Evolutionary conservation across 2,888 invertebrate species (phyloP).

Genomic region (Acanthopleura granulata): DNA sequence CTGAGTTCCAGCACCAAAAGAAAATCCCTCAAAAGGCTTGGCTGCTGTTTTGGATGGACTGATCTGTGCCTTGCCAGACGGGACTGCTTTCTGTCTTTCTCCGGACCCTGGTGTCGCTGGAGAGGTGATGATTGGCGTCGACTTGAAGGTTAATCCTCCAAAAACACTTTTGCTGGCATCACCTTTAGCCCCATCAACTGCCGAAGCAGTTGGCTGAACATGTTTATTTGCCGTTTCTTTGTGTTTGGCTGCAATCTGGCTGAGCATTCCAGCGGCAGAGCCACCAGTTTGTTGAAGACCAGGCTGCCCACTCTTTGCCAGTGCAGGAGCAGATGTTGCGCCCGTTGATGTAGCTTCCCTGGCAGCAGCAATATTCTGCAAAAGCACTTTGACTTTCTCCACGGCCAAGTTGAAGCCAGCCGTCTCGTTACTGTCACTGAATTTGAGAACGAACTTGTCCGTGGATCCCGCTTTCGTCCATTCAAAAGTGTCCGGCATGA

Average conservation of each 20-base stretch:
- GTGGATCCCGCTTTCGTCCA: not conserved
- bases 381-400: not conserved
- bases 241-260: constrained; percentile 34
- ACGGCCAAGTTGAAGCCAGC: constrained; percentile 23
- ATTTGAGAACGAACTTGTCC: not conserved
- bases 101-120: not conserved
- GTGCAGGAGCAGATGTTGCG: not conserved
- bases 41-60: constrained; percentile 37
- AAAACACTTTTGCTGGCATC: constrained; percentile 60
- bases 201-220: constrained; percentile 11
- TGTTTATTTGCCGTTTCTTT: constrained; percentile 23
- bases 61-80: constrained; percentile 2
- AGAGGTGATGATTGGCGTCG: not conserved
- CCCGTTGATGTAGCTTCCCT: constrained; percentile 20
- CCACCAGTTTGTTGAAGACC: not conserved
- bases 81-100: not conserved
- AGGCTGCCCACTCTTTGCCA: not conserved
- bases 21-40: constrained; percentile 60
- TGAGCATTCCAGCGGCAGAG: constrained; percentile 31
- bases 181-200: constrained; percentile 16
- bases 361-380: not conserved
- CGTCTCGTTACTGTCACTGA: constrained; percentile 6
- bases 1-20: constrained; percentile 27
- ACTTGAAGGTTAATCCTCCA: constrained; percentile 77
- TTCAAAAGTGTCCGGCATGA: not conserved